These are phyloP conservation scores for Erythrocercus mccallii DNA, from an alignment of 2,113 vertebrate species.

Conservation along the genomic window DNA sequence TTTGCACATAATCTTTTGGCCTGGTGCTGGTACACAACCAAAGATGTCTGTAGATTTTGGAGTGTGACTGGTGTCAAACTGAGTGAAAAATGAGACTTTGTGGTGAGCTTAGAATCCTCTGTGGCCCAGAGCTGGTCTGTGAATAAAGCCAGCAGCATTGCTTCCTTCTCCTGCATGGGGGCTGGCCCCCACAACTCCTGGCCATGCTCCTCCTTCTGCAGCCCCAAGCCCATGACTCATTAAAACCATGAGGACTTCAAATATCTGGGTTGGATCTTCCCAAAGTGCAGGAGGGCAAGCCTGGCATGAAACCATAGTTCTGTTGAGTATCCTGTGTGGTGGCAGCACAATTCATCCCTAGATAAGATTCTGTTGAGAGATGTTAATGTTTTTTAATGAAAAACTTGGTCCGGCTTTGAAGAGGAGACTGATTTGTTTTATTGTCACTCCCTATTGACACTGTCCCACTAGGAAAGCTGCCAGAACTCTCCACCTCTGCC, in stretches of 20 bases:
- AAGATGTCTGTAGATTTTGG: background rate
- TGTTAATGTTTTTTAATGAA: background rate
- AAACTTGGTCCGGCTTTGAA: background rate
- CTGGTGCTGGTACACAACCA: background rate
- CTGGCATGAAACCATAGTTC: background rate
- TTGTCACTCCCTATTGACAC: background rate
- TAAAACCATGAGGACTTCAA: background rate
- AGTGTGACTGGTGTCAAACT: background rate
- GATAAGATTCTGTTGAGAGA: background rate
- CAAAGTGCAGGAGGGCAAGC: background rate
- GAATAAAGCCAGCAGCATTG: background rate
- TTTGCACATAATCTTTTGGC: background rate
- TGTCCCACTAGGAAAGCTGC: background rate
- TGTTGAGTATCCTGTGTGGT: background rate
- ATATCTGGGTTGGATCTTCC: background rate
- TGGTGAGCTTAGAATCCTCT: background rate
- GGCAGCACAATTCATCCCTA: background rate
- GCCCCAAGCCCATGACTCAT: accelerated
- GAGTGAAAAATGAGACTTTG: background rate
- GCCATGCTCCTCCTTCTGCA: background rate
- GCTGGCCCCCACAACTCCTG: background rate
- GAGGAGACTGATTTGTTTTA: background rate
- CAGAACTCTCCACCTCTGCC: background rate
- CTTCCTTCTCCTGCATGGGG: background rate
- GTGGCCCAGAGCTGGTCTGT: background rate